Percentiles rank a stretch among this genome's conserved stretches.
phyloP scores from a whole-genome alignment of 2,888 invertebrate species.

The Chrysolina haemoptera region DNA sequence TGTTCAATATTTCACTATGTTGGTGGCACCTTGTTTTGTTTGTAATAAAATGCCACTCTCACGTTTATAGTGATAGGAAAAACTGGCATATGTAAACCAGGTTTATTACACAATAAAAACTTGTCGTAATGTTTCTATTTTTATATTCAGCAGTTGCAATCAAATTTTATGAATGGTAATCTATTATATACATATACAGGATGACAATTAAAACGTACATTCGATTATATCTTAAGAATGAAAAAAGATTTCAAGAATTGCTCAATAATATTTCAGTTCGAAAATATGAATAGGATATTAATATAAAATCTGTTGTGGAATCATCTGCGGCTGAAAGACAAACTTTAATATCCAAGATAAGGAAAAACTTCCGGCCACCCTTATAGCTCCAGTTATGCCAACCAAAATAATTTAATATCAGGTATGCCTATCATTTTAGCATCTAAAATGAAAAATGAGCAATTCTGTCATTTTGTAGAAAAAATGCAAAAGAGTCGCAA shows the following conservation, averaged over 20 bases:
- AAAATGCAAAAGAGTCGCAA: no score
- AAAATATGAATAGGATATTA: no score
- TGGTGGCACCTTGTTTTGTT: conserved; percentile 28
- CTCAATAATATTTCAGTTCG: no score
- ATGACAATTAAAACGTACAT: neutral
- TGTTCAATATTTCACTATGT: neutral
- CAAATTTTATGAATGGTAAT: conserved; percentile 23
- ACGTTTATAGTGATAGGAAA: conserved; percentile 28
- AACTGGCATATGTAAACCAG: conserved; percentile 24
- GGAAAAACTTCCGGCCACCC: no score
- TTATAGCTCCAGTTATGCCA: no score
- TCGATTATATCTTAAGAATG: neutral
- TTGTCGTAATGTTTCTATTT: conserved; percentile 23
- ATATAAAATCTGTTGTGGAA: no score
- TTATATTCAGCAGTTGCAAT: conserved; percentile 13
- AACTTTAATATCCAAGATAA: no score
- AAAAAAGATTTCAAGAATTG: neutral
- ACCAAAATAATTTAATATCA: no score
- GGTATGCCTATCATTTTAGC: no score
- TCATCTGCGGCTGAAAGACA: no score
- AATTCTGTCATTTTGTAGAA: no score
- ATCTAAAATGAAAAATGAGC: no score
- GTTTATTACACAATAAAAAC: conserved; percentile 34
- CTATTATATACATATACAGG: neutral
- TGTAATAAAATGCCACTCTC: conserved; percentile 40